phyloP scores from a whole-genome alignment of 2,113 vertebrate species.

The Gila orcuttii region DNA sequence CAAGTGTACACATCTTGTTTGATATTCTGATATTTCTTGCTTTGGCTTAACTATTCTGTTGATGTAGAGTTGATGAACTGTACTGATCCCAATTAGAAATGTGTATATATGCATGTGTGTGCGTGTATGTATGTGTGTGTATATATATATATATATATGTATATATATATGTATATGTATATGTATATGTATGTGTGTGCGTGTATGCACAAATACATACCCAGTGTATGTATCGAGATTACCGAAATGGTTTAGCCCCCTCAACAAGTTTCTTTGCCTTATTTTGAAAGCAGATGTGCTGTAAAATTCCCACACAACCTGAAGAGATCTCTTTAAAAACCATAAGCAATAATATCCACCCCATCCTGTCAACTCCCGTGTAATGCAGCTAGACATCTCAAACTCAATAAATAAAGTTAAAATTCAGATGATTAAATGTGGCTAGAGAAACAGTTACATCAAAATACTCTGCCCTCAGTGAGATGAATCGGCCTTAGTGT shows the following conservation, averaged over 20 bases:
- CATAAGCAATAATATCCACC: constrained; percentile 58
- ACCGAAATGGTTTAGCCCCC: constrained; percentile 68
- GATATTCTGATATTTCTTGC: constrained; percentile 70
- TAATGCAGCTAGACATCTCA: constrained; percentile 28
- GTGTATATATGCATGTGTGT: constrained; percentile 73
- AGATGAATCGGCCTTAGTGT: constrained; percentile 16
- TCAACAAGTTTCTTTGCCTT: constrained; percentile 77
- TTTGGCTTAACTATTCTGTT: constrained; percentile 76
- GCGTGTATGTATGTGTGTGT: constrained; percentile 80
- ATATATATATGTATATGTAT: constrained; percentile 73
- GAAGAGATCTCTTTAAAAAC: constrained; percentile 49
- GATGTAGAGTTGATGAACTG: constrained; percentile 76
- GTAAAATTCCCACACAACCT: constrained; percentile 61
- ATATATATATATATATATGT: constrained; percentile 80
- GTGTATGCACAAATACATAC: constrained; percentile 79
- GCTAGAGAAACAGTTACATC: constrained; percentile 26
- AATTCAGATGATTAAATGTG: constrained; percentile 15
- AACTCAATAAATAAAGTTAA: neutral
- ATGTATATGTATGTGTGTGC: constrained; percentile 79
- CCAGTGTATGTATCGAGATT: constrained; percentile 77
- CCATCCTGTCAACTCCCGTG: constrained; percentile 11
- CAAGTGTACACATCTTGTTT: constrained; percentile 64
- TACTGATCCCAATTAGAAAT: constrained; percentile 67
- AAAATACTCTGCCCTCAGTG: neutral
- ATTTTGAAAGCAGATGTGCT: constrained; percentile 59